Conservation (phyloP, 2,888 invertebrate species). For the Tachina lurida region DNA sequence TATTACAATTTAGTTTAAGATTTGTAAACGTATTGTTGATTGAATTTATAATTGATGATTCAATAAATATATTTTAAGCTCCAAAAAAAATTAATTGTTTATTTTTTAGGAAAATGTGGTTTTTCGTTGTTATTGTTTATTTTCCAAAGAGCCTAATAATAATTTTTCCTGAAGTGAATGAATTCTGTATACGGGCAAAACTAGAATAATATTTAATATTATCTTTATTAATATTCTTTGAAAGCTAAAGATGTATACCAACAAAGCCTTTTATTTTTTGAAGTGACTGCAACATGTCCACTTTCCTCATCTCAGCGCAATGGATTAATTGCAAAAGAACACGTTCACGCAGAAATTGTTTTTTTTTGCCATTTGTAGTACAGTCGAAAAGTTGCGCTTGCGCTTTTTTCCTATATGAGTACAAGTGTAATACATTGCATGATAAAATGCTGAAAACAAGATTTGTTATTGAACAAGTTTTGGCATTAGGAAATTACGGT, state of each 20-base stretch:
- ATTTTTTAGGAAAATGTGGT: no score
- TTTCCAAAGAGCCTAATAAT: no score
- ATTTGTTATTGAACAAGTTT: slow-evolving; percentile 63
- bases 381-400: slow-evolving; percentile 34
- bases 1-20: no score
- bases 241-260: not conserved
- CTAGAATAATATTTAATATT: slow-evolving; percentile 3
- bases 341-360: slow-evolving; percentile 20
- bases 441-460: slow-evolving; percentile 46
- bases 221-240: not conserved
- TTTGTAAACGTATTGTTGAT: no score
- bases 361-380: slow-evolving; percentile 2
- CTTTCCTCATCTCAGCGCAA: slow-evolving; percentile 1
- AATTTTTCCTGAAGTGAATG: not conserved
- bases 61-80: no score
- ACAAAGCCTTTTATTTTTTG: not conserved
- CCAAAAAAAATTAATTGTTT: no score
- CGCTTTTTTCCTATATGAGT: slow-evolving; percentile 14
- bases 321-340: slow-evolving; percentile 46
- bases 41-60: no score
- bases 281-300: not conserved
- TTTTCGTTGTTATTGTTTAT: no score
- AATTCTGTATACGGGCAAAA: not conserved
- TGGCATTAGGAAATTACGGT: slow-evolving; percentile 43
- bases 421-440: slow-evolving; percentile 45